Base-by-base conservation (phyloP, 1,140 invertebrate species). In the Magallana angulata region DNA sequence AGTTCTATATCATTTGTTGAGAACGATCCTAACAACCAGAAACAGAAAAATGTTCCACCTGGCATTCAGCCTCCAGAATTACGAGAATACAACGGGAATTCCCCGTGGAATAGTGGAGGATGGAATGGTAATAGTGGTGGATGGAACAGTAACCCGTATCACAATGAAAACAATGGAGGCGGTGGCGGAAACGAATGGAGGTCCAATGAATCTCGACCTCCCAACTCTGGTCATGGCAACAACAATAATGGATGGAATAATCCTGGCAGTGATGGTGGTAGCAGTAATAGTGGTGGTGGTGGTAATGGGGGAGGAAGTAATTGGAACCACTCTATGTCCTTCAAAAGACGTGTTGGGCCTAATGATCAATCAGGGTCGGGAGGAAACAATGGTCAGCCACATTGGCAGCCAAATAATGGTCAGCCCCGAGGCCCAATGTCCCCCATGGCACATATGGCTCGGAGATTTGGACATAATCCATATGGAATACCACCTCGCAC, bases 221-320 rank as follows among this genome's bases (percentile, higher is more conserved):
- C 36, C 11, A 82, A 82, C 48, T 56, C 56, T 18, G 81, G 56
- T 16, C 12, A 11, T 24, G 24, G 24, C 24, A 24, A 24, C n/a
- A 16, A 82, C 18, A 82, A 81, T 11, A 81, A 48, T 16, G 76
- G 81, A 18, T 82, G 81, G 81, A 82, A 82, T 57, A 82, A 82
- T 57, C 57, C 16, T 6, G 16, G 56, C 4, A 57, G 56, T 57
- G 48, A 57, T 12, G 48, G 71, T 0, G 12, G 48, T 80, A 24
- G 48, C 24, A 9, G 48, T 18, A 48, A 16, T 0, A 16, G 24
- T 24, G 18, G 24, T 30, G 8, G 68, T 2, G 68, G 68, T 30
- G 11, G 68, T 11, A 30, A 24, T 30, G 24, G 30, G 24, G 68
- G 68, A 11, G 68, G 68, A 36, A 24, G 36, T 76, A 18, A 18